Base-by-base conservation (phyloP, 2,888 invertebrate species). In the Proisotoma minuta region DNA sequence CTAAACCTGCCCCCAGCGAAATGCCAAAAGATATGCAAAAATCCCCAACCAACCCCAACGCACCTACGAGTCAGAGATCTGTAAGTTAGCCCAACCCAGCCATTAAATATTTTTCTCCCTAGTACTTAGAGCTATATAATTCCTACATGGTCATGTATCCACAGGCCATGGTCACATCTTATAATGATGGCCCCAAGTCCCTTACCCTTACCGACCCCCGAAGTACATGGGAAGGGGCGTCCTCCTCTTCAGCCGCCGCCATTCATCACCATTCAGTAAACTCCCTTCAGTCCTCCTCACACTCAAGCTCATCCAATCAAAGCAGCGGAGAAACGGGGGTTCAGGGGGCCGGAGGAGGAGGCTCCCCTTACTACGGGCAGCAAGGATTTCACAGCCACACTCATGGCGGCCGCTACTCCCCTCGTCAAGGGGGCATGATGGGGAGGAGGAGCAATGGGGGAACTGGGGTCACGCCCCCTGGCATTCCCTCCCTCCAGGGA, bases 101-200 rank as follows among this genome's bases (percentile, higher is more conserved):
- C 34, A 65, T 69, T 51, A 70, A 71, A 62, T 68, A 70, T 34
- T 70, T 70, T n/a, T n/a, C n/a, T n/a, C n/a, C n/a, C n/a, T n/a
- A n/a, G n/a, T n/a, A n/a, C n/a, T n/a, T n/a, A n/a, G n/a, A n/a
- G n/a, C n/a, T n/a, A n/a, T n/a, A n/a, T n/a, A n/a, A n/a, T n/a
- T n/a, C n/a, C n/a, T n/a, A n/a, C n/a, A n/a, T n/a, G n/a, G n/a
- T n/a, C n/a, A n/a, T n/a, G n/a, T n/a, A n/a, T n/a, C n/a, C n/a
- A n/a, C 69, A 82, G 81, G 78, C 80, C 58, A 79, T 81, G 56
- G 78, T 76, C 26, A 78, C 80, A 71, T 77, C 81, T 1, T 82
- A 81, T 74, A 79, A 79, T 66, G 82, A 82, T 68, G 80, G 81
- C 22, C 78, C 81, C 8, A 71, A 74, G 48, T 73, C 77, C 24